phyloP scores from a whole-genome alignment of 2,888 invertebrate species.

The Pammene aurita region DNA sequence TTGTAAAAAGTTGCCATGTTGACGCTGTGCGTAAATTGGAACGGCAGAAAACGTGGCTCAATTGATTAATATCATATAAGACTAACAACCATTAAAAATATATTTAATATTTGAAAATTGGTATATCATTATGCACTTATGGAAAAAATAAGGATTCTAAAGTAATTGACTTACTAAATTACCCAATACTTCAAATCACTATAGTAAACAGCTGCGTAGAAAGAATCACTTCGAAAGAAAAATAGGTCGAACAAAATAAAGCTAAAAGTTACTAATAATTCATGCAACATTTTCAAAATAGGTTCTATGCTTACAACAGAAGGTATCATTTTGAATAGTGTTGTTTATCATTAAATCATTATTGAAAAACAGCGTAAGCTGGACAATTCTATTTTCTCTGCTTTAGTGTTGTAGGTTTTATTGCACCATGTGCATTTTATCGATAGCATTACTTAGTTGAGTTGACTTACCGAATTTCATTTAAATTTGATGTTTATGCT shows the following conservation, averaged over 20 bases:
- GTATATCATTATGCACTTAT: neutral
- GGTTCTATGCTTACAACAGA: neutral
- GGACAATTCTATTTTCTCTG: neutral
- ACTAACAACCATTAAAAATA: neutral
- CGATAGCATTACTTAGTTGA: too few species aligned
- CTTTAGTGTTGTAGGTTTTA: too few species aligned
- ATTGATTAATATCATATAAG: too few species aligned
- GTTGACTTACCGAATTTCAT: too few species aligned
- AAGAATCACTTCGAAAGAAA: neutral
- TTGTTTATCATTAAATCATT: too few species aligned
- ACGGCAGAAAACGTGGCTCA: conserved; percentile 6
- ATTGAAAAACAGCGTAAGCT: neutral
- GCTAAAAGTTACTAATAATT: neutral
- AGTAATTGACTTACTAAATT: neutral
- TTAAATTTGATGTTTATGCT: too few species aligned
- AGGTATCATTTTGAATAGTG: neutral
- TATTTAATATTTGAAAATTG: neutral
- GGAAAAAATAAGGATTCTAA: neutral
- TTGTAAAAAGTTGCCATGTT: conserved; percentile 51
- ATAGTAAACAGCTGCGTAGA: conserved; percentile 1
- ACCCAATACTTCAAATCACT: neutral
- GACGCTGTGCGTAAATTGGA: conserved; percentile 20
- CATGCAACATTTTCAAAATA: neutral
- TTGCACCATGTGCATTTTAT: too few species aligned
- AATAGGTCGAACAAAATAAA: neutral